Conservation (phyloP, 1,140 invertebrate genomes). For the Danaus plexippus region DNA sequence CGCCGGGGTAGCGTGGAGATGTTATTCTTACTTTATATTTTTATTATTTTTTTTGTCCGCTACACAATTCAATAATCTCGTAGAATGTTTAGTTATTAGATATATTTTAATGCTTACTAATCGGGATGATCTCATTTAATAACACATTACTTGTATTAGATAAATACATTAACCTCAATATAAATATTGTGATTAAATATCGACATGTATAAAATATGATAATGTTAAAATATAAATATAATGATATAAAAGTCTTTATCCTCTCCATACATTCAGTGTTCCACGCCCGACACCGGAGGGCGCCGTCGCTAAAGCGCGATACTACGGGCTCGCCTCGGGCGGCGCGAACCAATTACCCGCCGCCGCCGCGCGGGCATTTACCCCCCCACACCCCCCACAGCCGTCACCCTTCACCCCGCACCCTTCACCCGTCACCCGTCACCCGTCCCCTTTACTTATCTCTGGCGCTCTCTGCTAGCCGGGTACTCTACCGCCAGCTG, state of each 20-base stretch:
- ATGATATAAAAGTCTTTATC: conserved; percentile 2
- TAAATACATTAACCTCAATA: too few species aligned
- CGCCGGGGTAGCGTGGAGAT: conserved; percentile 36
- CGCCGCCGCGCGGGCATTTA: conserved; percentile 61
- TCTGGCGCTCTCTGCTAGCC: conserved; percentile 45
- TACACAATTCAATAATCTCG: not conserved
- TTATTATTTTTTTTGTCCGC: conserved; percentile 7
- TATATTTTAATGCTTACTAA: too few species aligned
- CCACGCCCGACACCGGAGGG: conserved; percentile 59
- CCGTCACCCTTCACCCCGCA: conserved; percentile 8
- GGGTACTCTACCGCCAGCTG: conserved; percentile 48
- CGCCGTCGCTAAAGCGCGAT: conserved; percentile 74
- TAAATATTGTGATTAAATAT: too few species aligned
- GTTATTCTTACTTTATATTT: conserved; percentile 23
- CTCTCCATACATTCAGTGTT: conserved; percentile 30
- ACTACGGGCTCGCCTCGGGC: conserved; percentile 71
- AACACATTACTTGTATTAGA: too few species aligned
- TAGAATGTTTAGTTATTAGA: too few species aligned
- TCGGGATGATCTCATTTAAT: too few species aligned
- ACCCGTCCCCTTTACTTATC: conserved; percentile 34
- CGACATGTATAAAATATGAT: too few species aligned
- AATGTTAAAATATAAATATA: too few species aligned
- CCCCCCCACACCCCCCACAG: conserved; percentile 32
- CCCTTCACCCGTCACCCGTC: conserved; percentile 16
- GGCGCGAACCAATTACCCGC: conserved; percentile 70